Base-by-base conservation (phyloP, 2,888 invertebrate species). In the Drosophila falleni region DNA sequence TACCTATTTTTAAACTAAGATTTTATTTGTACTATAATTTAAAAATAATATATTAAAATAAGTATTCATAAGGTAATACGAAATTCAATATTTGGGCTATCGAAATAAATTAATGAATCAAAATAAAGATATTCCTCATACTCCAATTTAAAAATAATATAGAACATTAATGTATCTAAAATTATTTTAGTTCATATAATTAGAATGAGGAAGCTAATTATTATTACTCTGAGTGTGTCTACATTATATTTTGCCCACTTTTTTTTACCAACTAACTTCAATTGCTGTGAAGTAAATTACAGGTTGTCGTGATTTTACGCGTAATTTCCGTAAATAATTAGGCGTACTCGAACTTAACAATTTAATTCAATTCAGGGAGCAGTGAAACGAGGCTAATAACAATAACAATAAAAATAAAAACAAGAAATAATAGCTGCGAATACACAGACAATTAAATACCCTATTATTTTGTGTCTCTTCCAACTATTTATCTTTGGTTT, bases 251-350 rank as follows among this genome's bases (percentile, higher is more conserved):
- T 1, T 11, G 5, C 16, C 16, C 4, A 33, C 1, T 33, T 19
- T 10, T 9, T 13, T 33, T 49, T 33, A 23, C 23, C 13, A 33
- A 37, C 42, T 46, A 68, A 67, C 71, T 78, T 72, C 74, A 87
- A 77, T 84, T 85, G 81, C 84, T 76, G 89, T 65, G 87, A 84
- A 84, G 74, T 75, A 85, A 86, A 86, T 86, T 78, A 74, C 89
- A 61, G 70, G 72, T 72, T 89, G 76, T 53, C 88, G 83, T 87
- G 90, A 80, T 83, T 90, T 90, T 80, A 86, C 76, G 80, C 84
- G 71, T 77, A 89, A 89, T 90, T 89, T 89, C 90, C 89, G 80
- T 68, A 74, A 61, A 80, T 81, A 89, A 81, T 89, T 86, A 82
- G 78, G 51, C 77, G 60, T 49, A 65, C 62, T 65, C 31, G 16